Evolutionary conservation across 1,140 invertebrate species (phyloP).

Genomic region (Tetragnatha versicolor): DNA sequence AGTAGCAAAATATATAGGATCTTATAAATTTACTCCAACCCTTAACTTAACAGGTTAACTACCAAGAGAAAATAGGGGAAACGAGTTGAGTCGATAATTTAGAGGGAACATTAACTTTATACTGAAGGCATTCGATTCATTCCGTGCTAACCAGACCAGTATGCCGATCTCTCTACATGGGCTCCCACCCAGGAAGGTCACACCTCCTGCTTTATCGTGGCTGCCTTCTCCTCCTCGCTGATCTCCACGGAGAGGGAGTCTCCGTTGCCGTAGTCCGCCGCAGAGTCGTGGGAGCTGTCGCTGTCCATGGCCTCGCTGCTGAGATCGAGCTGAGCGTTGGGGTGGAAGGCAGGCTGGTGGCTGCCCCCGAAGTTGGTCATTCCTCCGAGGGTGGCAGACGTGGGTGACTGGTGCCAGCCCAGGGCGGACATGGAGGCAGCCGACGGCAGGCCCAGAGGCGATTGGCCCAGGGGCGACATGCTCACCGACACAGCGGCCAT

Average conservation of each 20-base stretch:
- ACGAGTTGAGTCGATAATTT: too few species aligned
- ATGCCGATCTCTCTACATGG: conserved; percentile 23
- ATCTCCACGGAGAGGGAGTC: conserved; percentile 56
- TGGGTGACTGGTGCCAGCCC: conserved; percentile 53
- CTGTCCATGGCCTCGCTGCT: conserved; percentile 49
- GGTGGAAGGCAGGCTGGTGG: conserved; percentile 57
- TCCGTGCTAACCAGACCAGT: not conserved
- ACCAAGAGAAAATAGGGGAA: too few species aligned
- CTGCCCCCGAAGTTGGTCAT: conserved; percentile 15
- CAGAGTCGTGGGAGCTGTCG: conserved; percentile 53
- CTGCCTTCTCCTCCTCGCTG: conserved; percentile 29
- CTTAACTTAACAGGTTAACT: too few species aligned
- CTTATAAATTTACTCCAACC: too few species aligned
- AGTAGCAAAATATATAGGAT: too few species aligned
- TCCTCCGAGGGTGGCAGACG: conserved; percentile 26
- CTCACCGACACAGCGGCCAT: conserved; percentile 54
- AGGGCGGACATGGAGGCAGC: conserved; percentile 43
- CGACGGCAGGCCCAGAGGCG: conserved; percentile 33
- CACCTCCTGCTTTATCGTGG: conserved; percentile 55
- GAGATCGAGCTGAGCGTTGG: conserved; percentile 55
- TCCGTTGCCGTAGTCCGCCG: conserved; percentile 54
- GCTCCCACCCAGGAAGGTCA: conserved; percentile 19
- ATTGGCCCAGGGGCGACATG: conserved; percentile 37
- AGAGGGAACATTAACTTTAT: too few species aligned
- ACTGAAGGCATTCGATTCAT: not conserved